Percentiles rank a stretch among this genome's conserved stretches.
These are phyloP conservation scores for Actenoides lindsayi DNA, from an alignment of 2,113 vertebrate genomes.

Conservation along the genomic window DNA sequence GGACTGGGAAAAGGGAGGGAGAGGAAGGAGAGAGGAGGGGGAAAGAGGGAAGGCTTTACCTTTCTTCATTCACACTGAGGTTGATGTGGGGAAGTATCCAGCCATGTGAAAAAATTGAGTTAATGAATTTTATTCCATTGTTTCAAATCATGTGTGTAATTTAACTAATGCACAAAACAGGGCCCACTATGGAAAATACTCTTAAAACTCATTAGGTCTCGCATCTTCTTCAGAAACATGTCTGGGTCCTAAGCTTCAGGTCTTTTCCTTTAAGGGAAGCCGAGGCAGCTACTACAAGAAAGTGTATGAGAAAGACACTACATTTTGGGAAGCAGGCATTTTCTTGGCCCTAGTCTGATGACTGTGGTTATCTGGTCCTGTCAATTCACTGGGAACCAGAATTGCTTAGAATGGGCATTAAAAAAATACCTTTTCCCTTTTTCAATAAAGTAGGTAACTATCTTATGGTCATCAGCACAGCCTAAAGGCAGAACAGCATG, in stretches of 20 bases:
- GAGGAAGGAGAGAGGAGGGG: not conserved
- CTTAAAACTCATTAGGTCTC: not conserved
- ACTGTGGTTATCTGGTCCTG: not conserved
- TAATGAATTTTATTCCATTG: not conserved
- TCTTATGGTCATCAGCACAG: not conserved
- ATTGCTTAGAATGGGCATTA: not conserved
- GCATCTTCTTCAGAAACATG: not conserved
- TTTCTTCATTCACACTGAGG: not conserved
- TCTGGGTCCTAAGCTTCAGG: not conserved
- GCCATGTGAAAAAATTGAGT: not conserved
- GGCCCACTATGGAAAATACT: not conserved
- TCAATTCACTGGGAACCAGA: not conserved
- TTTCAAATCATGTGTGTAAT: not conserved
- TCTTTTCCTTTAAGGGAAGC: not conserved
- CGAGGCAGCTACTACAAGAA: not conserved
- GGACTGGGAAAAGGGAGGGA: not conserved
- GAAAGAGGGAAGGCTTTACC: not conserved
- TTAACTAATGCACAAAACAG: not conserved
- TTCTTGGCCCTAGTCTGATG: not conserved
- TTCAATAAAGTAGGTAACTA: not conserved
- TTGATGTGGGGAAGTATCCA: not conserved
- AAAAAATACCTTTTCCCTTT: not conserved
- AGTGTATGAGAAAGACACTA: not conserved
- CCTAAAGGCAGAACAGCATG: not conserved
- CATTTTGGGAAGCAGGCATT: not conserved